Evolutionary conservation across 2,113 vertebrate genomes (phyloP).

Genomic region (Condylura cristata): DNA sequence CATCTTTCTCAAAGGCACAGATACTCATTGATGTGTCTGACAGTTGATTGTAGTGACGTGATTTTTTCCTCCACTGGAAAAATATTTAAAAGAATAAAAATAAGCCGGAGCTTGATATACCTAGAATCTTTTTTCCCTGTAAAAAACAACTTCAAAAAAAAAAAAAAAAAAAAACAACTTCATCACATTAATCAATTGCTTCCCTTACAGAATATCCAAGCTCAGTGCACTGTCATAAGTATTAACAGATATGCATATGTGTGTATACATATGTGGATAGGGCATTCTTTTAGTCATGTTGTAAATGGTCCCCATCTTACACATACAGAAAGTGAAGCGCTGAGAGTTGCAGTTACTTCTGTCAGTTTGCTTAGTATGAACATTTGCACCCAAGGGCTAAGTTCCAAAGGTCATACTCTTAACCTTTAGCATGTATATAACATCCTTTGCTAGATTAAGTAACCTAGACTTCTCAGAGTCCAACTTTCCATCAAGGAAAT

Average conservation of each 20-base stretch:
- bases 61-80: not conserved
- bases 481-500: not conserved
- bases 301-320: not conserved
- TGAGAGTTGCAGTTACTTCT: not conserved
- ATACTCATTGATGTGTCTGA: not conserved
- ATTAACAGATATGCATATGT: not conserved
- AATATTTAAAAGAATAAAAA: constrained; percentile 25
- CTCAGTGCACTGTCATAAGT: not conserved
- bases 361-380: not conserved
- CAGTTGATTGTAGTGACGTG: not conserved
- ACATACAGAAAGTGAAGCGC: not conserved
- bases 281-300: constrained; percentile 27
- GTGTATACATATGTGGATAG: not conserved
- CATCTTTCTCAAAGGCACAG: not conserved
- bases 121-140: not conserved
- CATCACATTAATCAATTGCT: not conserved
- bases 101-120: not conserved
- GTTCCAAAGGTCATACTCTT: not conserved
- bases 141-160: not conserved
- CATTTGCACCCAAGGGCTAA: not conserved
- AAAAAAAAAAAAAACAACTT: not conserved
- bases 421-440: not conserved
- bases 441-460: not conserved
- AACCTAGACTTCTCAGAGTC: constrained; percentile 40
- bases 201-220: not conserved